Evolutionary conservation across 2,888 invertebrate genomes (phyloP).

Genomic region (Baccha elongata): DNA sequence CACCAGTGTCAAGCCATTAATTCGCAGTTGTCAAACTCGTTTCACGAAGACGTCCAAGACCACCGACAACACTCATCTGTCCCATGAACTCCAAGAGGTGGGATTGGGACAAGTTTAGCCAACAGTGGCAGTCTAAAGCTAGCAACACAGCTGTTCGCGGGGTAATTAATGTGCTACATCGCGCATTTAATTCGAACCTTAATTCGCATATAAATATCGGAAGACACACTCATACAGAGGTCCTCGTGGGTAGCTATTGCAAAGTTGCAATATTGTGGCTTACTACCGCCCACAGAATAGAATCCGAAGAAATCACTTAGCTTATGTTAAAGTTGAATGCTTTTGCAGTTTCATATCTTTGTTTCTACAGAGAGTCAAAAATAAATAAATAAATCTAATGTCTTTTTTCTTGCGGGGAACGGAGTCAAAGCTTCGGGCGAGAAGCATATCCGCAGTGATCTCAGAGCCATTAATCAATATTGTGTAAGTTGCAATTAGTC

Average conservation of each 20-base stretch:
- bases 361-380: background rate
- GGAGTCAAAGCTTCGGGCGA: constrained; percentile 33
- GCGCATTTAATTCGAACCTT: constrained; percentile 66
- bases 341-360: constrained; percentile 31
- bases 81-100: constrained; percentile 23
- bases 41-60: constrained; percentile 45
- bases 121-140: constrained; percentile 61
- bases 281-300: constrained; percentile 58
- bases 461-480: constrained; percentile 61
- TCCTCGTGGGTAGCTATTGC: constrained; percentile 48
- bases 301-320: constrained; percentile 61
- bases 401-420: background rate
- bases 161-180: constrained; percentile 68
- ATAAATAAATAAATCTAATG: constrained; percentile 17
- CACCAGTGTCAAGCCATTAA: constrained; percentile 49
- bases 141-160: constrained; percentile 59
- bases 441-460: constrained; percentile 60
- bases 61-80: constrained; percentile 38
- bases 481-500: constrained; percentile 56
- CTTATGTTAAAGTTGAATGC: constrained; percentile 47
- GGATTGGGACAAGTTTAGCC: constrained; percentile 37
- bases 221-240: constrained; percentile 42
- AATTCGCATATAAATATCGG: constrained; percentile 61
- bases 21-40: constrained; percentile 68
- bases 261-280: constrained; percentile 25